phyloP scores from a whole-genome alignment of 1,140 invertebrate genomes.

The Marisa cornuarietis region DNA sequence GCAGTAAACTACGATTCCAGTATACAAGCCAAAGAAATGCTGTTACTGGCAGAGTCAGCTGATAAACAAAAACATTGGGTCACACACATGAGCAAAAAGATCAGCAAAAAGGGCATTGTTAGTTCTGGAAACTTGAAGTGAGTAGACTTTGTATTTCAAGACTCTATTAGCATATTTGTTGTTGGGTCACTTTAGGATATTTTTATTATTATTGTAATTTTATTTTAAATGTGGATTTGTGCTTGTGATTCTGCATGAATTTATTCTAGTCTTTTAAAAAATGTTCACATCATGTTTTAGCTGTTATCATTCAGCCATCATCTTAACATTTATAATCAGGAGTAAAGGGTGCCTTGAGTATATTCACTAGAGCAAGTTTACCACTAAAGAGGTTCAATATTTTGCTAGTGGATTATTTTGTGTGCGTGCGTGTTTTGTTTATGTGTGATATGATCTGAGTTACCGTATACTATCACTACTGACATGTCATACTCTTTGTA shows the following conservation, averaged over 20 bases:
- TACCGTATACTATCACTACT: not conserved
- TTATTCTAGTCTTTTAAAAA: not conserved
- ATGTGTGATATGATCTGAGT: not conserved
- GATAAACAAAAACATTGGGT: slow-evolving; percentile 96
- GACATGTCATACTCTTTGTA: slow-evolving; percentile 27
- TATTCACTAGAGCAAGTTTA: too few relatives aligned
- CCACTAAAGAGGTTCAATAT: not conserved
- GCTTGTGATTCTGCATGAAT: not conserved
- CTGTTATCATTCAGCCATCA: not conserved
- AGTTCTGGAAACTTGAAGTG: slow-evolving; percentile 56
- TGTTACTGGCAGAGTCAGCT: slow-evolving; percentile 82
- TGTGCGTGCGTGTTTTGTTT: not conserved
- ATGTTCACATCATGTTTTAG: too few relatives aligned
- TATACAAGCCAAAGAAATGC: slow-evolving; percentile 85
- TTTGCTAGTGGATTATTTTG: not conserved
- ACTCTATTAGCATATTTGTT: too few relatives aligned
- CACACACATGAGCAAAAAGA: slow-evolving; percentile 86
- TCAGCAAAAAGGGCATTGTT: slow-evolving; percentile 84
- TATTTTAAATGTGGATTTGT: not conserved
- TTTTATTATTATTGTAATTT: too few relatives aligned
- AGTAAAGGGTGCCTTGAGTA: not conserved
- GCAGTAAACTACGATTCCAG: slow-evolving; percentile 89
- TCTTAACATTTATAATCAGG: not conserved
- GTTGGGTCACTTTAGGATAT: not conserved
- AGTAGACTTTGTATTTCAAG: not conserved